Base-by-base conservation (phyloP, 2,797 vertebrate species). In the Diplodus puntazzo region DNA sequence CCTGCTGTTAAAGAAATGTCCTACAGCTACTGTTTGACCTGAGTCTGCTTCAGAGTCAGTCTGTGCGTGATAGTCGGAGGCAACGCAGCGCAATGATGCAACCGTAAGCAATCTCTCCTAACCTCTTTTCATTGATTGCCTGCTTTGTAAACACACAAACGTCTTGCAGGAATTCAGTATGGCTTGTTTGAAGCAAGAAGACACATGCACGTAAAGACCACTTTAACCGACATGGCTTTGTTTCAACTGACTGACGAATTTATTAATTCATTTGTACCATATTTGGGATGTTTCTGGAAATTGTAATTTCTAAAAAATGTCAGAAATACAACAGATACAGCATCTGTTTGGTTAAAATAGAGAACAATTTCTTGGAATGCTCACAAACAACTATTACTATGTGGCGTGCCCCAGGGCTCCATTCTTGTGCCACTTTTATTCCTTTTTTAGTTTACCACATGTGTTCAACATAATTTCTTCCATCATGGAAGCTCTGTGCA, bases 81-180 rank as follows among this genome's bases (percentile, higher is more conserved):
- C n/a, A 69, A 43, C 57, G 5, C 65, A 11, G 62, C n/a, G 4
- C 1, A 5, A 73, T 89, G 90, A 92, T 87, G 89, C 86, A 92
- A 92, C 82, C 3, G 25, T 23, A 76, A 77, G 88, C 60, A 92
- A 92, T 49, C 60, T 25, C 64, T 69, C 39, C 23, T 25, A 55
- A 71, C 68, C 69, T 58, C 46, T 76, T 48, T 63, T 57, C 71
- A 73, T 68, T 59, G 50, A 65, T 59, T 12, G 55, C 34, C 39
- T 59, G 39, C n/a, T 30, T 17, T 5, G 25, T 71, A 20, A 49
- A 68, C 57, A 70, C 60, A 60, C 13, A 25, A 4, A n/a, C 54
- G 4, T 54, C 17, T 21, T 5, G 23, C 16, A 39, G 6, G 45
- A 9, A 11, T 23, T 25, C 45, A 45, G n/a, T 11, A 8, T 18